These are phyloP conservation scores for Hippocampus zosterae DNA, from an alignment of 2,113 vertebrate genomes.

Conservation along the genomic window DNA sequence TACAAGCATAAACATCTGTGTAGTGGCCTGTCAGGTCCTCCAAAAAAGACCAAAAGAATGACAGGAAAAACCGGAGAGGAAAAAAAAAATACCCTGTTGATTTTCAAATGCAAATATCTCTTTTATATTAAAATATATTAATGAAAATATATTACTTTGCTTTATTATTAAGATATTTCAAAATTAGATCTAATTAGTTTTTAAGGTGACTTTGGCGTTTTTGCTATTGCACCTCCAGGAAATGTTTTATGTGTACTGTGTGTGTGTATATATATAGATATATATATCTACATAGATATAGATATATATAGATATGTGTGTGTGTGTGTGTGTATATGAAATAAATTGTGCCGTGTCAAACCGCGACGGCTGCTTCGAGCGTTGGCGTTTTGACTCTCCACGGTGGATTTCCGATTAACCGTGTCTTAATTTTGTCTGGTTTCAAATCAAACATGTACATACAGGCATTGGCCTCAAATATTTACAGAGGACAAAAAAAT, in stretches of 20 bases:
- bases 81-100: constrained; percentile 72
- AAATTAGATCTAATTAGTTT: constrained; percentile 61
- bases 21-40: constrained; percentile 41
- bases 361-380: constrained; percentile 11
- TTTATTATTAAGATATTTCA: constrained; percentile 63
- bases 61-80: constrained; percentile 38
- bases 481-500: constrained; percentile 52
- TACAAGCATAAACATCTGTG: constrained; percentile 48
- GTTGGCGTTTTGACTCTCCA: constrained; percentile 44
- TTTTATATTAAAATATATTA: constrained; percentile 77
- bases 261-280: neutral
- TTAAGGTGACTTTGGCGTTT: constrained; percentile 72
- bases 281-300: no score
- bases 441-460: neutral
- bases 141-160: constrained; percentile 80
- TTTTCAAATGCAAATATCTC: constrained; percentile 61
- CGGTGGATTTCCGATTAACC: neutral
- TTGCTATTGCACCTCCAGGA: constrained; percentile 43
- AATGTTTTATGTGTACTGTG: constrained; percentile 14
- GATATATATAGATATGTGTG: no score
- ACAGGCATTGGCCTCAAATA: constrained; percentile 28
- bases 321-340: no score
- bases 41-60: constrained; percentile 54
- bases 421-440: neutral
- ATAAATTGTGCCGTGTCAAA: constrained; percentile 17